Base-by-base conservation (phyloP, 2,113 vertebrate species). In the Numenius arquata region DNA sequence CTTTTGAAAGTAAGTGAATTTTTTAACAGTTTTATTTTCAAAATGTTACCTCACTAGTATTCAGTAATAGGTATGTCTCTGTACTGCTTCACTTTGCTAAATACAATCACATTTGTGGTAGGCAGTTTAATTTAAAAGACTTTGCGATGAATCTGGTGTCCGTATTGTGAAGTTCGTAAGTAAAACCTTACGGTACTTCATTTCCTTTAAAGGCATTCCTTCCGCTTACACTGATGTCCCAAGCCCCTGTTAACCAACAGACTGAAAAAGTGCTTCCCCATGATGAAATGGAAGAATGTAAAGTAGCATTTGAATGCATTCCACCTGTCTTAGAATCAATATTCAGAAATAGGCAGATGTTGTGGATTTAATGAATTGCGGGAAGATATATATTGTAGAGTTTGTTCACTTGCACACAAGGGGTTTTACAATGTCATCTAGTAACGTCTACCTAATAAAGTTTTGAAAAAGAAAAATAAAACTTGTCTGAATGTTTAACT, bases 41-140 rank as follows among this genome's bases (percentile, higher is more conserved):
- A 96, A 96, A 96, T 93, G 79, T 98, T 98, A 98, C 97, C 97
- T 98, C 97, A 97, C 96, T 94, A 92, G 93, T 97, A 81, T 92
- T 97, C 85, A 88, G 82, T 94, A 88, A 86, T 94, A 94, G 80
- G 16, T 90, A 48, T 97, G 75, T 95, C 83, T 91, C n/a, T 94
- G 80, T 96, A 95, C 84, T 87, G 79, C 93, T 96, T 88, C 89
- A 95, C 90, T 96, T 95, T 85, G 77, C 75, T 91, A 96, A 97
- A 95, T 79, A 74, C 93, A 94, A 23, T 96, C 65, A 90, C 9
- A 15, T 21, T 88, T 66, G 59, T 84, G 55, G 95, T 96, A 97
- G 91, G 82, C 93, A 59, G 85, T 96, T 92, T 90, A 94, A 94
- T 86, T 91, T 95, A 94, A 80, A 90, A 85, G 82, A 91, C 71